These are phyloP conservation scores for Tipula helvola DNA, from an alignment of 2,888 invertebrate genomes.

Conservation along the genomic window DNA sequence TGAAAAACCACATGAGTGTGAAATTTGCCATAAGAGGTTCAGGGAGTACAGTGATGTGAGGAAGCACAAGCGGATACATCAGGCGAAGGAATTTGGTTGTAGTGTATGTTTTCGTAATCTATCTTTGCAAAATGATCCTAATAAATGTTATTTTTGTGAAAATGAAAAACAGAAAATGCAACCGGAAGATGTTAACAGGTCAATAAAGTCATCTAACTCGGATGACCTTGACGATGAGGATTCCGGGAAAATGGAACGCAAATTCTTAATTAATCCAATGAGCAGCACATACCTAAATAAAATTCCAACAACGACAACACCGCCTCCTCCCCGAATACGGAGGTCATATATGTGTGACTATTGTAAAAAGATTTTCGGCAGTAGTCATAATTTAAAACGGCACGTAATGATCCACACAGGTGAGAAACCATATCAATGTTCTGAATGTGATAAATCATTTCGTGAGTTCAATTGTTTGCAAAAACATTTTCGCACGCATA, in stretches of 20 bases:
- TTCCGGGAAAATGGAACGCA: neutral
- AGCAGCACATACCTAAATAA: neutral
- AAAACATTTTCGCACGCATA: conserved; percentile 5
- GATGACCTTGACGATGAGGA: neutral
- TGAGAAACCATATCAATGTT: conserved; percentile 10
- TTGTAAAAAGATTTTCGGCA: neutral
- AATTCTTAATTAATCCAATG: neutral
- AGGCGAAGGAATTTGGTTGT: neutral
- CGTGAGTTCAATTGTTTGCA: neutral
- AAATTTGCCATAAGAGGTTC: neutral
- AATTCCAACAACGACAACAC: neutral
- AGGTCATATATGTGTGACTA: neutral
- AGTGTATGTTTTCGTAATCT: neutral
- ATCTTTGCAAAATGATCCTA: neutral
- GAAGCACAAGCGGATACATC: neutral
- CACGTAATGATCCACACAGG: conserved; percentile 8
- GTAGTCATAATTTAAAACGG: conserved; percentile 7
- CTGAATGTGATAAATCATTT: conserved; percentile 10
- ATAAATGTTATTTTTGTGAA: conserved; percentile 7
- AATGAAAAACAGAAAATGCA: neutral
- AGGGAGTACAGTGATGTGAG: neutral
- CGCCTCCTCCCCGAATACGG: neutral
- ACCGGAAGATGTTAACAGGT: neutral
- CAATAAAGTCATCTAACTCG: neutral
- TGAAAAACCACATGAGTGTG: conserved; percentile 6